phyloP scores from a whole-genome alignment of 2,113 vertebrate genomes.

The Cynocephalus volans region DNA sequence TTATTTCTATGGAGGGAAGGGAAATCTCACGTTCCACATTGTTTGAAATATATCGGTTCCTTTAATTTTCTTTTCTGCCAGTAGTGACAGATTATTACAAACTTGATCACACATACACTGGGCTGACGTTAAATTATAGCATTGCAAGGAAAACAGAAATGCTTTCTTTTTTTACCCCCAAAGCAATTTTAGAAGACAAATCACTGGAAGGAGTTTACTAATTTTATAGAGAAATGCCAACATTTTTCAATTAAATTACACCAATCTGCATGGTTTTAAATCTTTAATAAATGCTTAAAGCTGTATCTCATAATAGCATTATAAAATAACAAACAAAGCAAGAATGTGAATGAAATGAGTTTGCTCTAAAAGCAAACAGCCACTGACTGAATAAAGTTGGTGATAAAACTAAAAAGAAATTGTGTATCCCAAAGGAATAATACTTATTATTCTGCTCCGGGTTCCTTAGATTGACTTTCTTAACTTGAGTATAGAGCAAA shows the following conservation, averaged over 20 bases:
- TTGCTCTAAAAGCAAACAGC: neutral
- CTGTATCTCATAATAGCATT: constrained; percentile 16
- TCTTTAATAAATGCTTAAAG: constrained; percentile 70
- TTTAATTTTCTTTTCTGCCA: constrained; percentile 71
- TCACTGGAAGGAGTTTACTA: constrained; percentile 38
- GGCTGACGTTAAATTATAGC: constrained; percentile 63
- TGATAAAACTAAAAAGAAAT: constrained; percentile 33
- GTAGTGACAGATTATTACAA: constrained; percentile 68
- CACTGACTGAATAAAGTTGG: constrained; percentile 13
- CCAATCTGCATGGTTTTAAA: constrained; percentile 53
- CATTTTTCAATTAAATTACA: constrained; percentile 65
- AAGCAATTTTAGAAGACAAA: constrained; percentile 62
- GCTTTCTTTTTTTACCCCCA: neutral
- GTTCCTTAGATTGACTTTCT: constrained; percentile 24
- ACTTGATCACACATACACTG: constrained; percentile 47
- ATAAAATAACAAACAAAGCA: constrained; percentile 39
- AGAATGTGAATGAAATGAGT: neutral
- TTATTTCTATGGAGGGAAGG: constrained; percentile 1
- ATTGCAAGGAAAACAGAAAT: constrained; percentile 36
- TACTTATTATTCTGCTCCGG: constrained; percentile 57
- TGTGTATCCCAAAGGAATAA: neutral
- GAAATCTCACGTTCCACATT: constrained; percentile 13
- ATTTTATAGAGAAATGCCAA: constrained; percentile 44
- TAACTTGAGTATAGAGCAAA: neutral
- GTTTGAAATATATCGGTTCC: constrained; percentile 70